These are phyloP conservation scores for Pseudopleuronectes americanus DNA, from an alignment of 2,797 vertebrate species.

Conservation along the genomic window DNA sequence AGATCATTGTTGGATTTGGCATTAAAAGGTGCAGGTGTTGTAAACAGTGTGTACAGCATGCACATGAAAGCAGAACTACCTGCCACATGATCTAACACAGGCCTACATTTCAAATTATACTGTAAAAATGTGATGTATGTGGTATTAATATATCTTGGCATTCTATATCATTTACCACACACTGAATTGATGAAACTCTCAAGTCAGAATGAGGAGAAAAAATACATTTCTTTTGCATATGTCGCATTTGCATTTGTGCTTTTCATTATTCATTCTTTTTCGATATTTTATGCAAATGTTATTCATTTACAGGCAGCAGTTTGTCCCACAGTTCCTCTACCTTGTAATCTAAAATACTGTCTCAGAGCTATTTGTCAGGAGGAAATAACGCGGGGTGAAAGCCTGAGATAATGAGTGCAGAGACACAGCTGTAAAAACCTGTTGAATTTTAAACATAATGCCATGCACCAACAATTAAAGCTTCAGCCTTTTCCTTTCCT, in stretches of 20 bases:
- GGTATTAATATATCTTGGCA: not conserved
- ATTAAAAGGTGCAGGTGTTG: not conserved
- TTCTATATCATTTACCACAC: not conserved
- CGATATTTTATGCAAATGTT: not conserved
- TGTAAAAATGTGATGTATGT: not conserved
- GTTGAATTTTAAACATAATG: not conserved
- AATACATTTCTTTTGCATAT: not conserved
- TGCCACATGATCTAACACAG: not conserved
- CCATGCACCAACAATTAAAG: not conserved
- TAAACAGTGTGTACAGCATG: not conserved
- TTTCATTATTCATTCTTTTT: not conserved
- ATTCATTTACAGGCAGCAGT: not conserved
- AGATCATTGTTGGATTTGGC: not conserved
- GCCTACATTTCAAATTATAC: not conserved
- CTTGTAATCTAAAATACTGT: not conserved
- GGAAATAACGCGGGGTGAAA: not conserved
- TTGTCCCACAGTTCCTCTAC: not conserved
- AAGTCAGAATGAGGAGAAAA: not conserved
- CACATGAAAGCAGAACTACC: not conserved
- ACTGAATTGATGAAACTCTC: not conserved
- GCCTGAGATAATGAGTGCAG: not conserved
- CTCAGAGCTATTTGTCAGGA: not conserved
- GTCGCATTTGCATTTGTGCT: not conserved
- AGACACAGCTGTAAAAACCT: conserved; percentile 3
- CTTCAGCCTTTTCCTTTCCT: not conserved